phyloP scores from a whole-genome alignment of 2,888 invertebrate genomes.

The Mylabris sibirica region DNA sequence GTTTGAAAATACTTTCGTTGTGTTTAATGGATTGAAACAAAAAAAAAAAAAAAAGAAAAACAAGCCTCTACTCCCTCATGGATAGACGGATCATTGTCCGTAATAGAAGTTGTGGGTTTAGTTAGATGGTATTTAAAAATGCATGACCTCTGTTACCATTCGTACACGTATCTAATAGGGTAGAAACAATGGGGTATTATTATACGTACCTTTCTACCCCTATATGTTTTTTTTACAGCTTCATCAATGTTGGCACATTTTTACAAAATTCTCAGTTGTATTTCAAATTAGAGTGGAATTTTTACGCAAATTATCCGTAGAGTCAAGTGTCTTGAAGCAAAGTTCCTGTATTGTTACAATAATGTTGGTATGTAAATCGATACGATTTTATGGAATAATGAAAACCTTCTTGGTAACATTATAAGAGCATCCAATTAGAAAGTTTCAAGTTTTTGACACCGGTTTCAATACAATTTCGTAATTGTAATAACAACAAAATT shows the following conservation, averaged over 20 bases:
- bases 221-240: too few species aligned
- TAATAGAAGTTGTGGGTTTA: not conserved
- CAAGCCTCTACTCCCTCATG: too few species aligned
- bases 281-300: not conserved
- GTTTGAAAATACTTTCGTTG: not conserved
- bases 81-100: not conserved
- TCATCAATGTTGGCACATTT: too few species aligned
- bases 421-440: conserved; percentile 30
- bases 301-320: not conserved
- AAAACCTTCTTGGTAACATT: conserved; percentile 19
- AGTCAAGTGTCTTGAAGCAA: conserved; percentile 4
- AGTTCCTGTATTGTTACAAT: conserved; percentile 4
- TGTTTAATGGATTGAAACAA: not conserved
- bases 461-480: not conserved
- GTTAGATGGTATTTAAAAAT: not conserved
- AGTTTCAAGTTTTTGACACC: conserved; percentile 31
- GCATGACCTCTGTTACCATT: not conserved
- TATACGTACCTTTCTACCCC: too few species aligned
- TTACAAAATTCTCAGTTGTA: too few species aligned
- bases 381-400: conserved; percentile 21
- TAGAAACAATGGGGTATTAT: too few species aligned
- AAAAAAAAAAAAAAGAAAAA: not conserved
- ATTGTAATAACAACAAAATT: not conserved
- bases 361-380: conserved; percentile 17
- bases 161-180: not conserved